Conservation (phyloP, 2,888 invertebrate genomes). For the Ectropis crepuscularia region DNA sequence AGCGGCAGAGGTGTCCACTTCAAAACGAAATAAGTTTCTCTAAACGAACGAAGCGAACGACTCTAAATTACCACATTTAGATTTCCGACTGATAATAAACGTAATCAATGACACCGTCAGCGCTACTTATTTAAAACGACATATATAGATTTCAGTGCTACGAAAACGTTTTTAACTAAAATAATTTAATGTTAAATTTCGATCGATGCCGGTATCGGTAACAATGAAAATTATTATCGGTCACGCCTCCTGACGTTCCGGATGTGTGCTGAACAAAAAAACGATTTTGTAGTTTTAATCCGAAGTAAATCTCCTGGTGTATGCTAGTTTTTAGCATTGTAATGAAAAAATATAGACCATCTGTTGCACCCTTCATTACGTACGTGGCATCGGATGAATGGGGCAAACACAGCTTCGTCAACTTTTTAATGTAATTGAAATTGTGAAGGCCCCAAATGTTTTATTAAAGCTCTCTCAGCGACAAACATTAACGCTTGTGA, state of each 20-base stretch:
- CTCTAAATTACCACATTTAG: conserved; percentile 73
- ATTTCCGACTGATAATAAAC: conserved; percentile 64
- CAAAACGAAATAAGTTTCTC: conserved; percentile 64
- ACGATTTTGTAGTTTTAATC: conserved; percentile 75
- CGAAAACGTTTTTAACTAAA: conserved; percentile 13
- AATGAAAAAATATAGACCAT: conserved; percentile 82
- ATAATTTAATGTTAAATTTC: conserved; percentile 22
- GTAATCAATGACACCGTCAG: conserved; percentile 59
- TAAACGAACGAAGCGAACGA: conserved; percentile 66
- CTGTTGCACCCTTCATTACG: conserved; percentile 84
- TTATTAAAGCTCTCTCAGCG: conserved; percentile 71
- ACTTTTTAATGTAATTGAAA: conserved; percentile 84
- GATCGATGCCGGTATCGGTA: conserved; percentile 42
- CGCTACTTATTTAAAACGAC: conserved; percentile 48
- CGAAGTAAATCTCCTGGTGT: conserved; percentile 77
- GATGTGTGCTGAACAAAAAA: conserved; percentile 76
- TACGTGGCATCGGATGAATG: conserved; percentile 66
- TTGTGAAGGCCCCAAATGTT: conserved; percentile 75
- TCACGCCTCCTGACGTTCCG: conserved; percentile 75
- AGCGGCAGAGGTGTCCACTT: conserved; percentile 59
- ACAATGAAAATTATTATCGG: conserved; percentile 70
- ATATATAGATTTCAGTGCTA: conserved; percentile 35
- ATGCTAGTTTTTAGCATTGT: conserved; percentile 71
- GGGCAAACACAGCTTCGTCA: conserved; percentile 71
- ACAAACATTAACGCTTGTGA: conserved; percentile 58